These are phyloP conservation scores for Pseudoips prasinana DNA, from an alignment of 2,888 invertebrate species.

Conservation along the genomic window DNA sequence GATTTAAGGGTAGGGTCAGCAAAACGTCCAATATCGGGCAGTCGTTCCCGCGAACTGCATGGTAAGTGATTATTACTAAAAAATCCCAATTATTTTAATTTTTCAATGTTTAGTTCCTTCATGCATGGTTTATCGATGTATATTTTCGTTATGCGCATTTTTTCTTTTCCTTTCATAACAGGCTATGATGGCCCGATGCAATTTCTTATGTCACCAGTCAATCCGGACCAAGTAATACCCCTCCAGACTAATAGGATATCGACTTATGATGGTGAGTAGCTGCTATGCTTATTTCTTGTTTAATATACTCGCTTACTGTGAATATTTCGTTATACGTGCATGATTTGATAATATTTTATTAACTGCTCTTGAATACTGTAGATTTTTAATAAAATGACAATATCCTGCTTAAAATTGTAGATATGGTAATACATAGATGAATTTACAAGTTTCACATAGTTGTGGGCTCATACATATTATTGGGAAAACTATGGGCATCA, in stretches of 20 bases:
- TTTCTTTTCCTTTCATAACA: conserved; percentile 65
- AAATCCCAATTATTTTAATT: conserved; percentile 7
- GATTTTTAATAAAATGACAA: too few species aligned
- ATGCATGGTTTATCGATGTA: conserved; percentile 51
- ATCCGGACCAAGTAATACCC: conserved; percentile 89
- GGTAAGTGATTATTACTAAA: conserved; percentile 65
- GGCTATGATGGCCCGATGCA: conserved; percentile 95
- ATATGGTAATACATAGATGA: too few species aligned
- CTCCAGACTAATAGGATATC: conserved; percentile 79
- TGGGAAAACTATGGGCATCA: too few species aligned
- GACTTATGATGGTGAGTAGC: conserved; percentile 75
- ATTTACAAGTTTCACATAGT: too few species aligned
- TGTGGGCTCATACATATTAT: too few species aligned
- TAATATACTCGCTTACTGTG: conserved; percentile 16
- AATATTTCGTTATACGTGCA: conserved; percentile 24
- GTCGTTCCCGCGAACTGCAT: conserved; percentile 84
- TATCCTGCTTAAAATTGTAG: too few species aligned
- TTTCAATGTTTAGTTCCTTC: conserved; percentile 36
- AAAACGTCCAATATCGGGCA: conserved; percentile 86
- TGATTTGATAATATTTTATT: conserved; percentile 19
- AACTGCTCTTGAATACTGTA: too few species aligned
- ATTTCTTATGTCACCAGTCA: conserved; percentile 90
- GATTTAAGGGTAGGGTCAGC: conserved; percentile 87
- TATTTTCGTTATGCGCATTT: conserved; percentile 59
- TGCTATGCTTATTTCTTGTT: conserved; percentile 23